A percentile compares a stretch with the other conserved stretches of the same genome.
These are phyloP conservation scores for Torymus auratus DNA, from an alignment of 2,888 invertebrate species.

Conservation along the genomic window DNA sequence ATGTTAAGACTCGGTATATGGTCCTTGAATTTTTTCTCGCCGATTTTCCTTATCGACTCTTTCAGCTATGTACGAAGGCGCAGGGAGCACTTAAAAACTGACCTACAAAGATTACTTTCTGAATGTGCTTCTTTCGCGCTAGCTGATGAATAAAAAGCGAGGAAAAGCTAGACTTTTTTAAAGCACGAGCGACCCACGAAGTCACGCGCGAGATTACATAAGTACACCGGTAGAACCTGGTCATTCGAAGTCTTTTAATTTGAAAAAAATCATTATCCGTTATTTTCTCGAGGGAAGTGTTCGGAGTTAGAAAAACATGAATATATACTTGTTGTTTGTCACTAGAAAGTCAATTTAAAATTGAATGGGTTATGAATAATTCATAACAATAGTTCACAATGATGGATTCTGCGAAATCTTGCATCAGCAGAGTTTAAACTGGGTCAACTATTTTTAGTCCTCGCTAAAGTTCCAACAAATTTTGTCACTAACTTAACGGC, in stretches of 20 bases:
- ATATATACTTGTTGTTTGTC: no score
- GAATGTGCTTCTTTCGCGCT: not conserved
- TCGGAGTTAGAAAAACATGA: no score
- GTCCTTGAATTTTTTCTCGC: not conserved
- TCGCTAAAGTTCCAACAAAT: no score
- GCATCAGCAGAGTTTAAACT: no score
- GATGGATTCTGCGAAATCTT: no score
- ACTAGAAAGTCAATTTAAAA: no score
- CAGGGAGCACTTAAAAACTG: conserved; percentile 13
- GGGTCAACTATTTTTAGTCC: no score
- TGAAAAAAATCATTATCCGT: not conserved
- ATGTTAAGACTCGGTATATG: no score
- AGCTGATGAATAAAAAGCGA: conserved; percentile 19
- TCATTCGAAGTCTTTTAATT: conserved; percentile 8
- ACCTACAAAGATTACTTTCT: conserved; percentile 38
- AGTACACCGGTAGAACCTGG: not conserved
- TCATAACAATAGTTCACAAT: no score
- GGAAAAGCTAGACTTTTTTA: conserved; percentile 9
- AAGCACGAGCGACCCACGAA: not conserved
- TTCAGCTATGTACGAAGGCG: not conserved
- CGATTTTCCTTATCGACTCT: conserved; percentile 9
- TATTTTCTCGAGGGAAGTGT: no score
- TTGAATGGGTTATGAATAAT: no score
- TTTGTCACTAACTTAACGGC: no score
- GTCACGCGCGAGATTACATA: conserved; percentile 5